A percentile compares a stretch with the other conserved stretches of the same genome.
Evolutionary conservation across 2,888 invertebrate species (phyloP).

Genomic region (Nesidiocoris tenuis): DNA sequence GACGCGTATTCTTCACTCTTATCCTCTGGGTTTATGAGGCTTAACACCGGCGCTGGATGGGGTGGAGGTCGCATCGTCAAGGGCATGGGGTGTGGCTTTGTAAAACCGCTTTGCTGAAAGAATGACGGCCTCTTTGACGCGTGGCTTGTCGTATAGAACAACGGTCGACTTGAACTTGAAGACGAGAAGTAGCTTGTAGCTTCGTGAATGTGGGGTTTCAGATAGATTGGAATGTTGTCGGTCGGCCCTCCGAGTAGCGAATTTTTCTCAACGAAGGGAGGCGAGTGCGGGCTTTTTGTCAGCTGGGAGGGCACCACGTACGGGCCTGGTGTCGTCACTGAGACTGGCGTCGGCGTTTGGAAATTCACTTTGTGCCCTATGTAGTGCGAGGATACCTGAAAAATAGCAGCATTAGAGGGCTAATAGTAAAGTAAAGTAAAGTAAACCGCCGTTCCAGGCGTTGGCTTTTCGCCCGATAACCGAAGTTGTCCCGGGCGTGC

Average conservation of each 20-base stretch:
- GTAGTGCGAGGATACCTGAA: constrained; percentile 36
- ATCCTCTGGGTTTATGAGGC: background rate
- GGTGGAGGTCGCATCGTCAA: background rate
- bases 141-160: constrained; percentile 3
- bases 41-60: background rate
- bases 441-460: too few species aligned
- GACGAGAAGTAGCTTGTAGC: constrained; percentile 53
- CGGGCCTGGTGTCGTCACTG: constrained; percentile 48
- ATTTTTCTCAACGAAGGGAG: constrained; percentile 33
- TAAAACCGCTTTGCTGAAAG: constrained; percentile 4
- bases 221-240: constrained; percentile 52
- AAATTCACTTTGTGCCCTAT: constrained; percentile 10
- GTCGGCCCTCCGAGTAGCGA: constrained; percentile 29
- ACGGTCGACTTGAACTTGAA: constrained; percentile 38
- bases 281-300: constrained; percentile 27
- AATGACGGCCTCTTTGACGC: constrained; percentile 5
- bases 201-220: constrained; percentile 14
- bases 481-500: too few species aligned
- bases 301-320: constrained; percentile 49
- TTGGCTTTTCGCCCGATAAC: too few species aligned
- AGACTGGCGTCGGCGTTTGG: constrained; percentile 33
- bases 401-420: background rate
- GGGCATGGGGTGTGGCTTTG: background rate
- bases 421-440: too few species aligned
- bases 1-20: background rate